Evolutionary conservation across 2,113 vertebrate species (phyloP).

Genomic region (Halichoeres trimaculatus): DNA sequence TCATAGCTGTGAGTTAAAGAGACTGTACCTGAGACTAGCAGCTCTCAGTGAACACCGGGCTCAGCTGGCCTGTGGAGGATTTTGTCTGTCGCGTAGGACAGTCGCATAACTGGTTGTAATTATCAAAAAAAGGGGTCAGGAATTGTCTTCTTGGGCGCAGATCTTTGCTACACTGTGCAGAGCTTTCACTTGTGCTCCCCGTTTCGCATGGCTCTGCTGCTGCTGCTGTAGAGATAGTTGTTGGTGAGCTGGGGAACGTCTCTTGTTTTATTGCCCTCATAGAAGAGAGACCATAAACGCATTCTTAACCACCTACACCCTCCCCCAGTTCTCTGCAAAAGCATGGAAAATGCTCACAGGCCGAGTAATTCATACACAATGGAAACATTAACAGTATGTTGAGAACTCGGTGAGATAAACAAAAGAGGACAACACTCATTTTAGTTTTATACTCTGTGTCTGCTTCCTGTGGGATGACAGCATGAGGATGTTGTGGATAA

Average conservation of each 20-base stretch:
- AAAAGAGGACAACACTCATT: slow-evolving; percentile 38
- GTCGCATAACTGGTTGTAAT: slow-evolving; percentile 47
- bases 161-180: slow-evolving; percentile 38
- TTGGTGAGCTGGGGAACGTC: slow-evolving; percentile 78
- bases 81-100: slow-evolving; percentile 32
- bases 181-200: slow-evolving; percentile 44
- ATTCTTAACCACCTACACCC: slow-evolving; percentile 77
- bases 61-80: slow-evolving; percentile 37
- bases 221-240: slow-evolving; percentile 76
- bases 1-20: slow-evolving; percentile 29
- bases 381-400: slow-evolving; percentile 56
- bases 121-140: slow-evolving; percentile 33
- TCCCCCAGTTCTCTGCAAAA: slow-evolving; percentile 65
- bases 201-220: slow-evolving; percentile 49
- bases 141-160: slow-evolving; percentile 30
- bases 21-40: slow-evolving; percentile 52
- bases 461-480: slow-evolving; percentile 6
- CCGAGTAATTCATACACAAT: slow-evolving; percentile 57
- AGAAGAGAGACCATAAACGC: slow-evolving; percentile 80
- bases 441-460: not conserved
- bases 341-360: slow-evolving; percentile 62
- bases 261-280: slow-evolving; percentile 82
- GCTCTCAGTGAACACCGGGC: slow-evolving; percentile 12
- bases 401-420: slow-evolving; percentile 40
- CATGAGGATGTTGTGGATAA: not conserved